Evolutionary conservation across 1,140 invertebrate genomes (phyloP), one percentile per base, ranked within the genome.

Genomic region (Eueides isabella): DNA sequence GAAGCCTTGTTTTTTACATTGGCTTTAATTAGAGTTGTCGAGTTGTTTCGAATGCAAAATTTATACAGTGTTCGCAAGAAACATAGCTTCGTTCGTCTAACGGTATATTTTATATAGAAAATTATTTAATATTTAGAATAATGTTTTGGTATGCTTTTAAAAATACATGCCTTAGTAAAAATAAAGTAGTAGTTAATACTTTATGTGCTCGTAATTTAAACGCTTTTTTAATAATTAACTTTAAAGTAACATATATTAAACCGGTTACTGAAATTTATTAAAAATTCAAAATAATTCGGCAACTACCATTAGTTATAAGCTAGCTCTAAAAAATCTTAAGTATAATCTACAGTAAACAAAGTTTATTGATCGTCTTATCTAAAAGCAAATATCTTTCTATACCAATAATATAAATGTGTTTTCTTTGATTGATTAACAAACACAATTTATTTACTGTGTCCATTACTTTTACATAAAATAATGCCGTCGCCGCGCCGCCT

Each of bases 1-100:
- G 82, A 82, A 81, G 72, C 74, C 74, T 78, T 84, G 83, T 82
- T 81, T 85, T 86, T 85, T 84, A 79, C 75, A 87, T 75, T 74
- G 69, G 68, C 69, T 79, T 86, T 90, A 91, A 91, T 91, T 89
- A 88, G 85, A 82, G 81, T 85, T 86, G 80, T 80, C 77, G 73
- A 80, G 72, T 75, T 80, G 65, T 23, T 73, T 77, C 64, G 76
- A 76, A 79, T 67, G 33, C 44, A 84, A 23, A 77, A 72, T 71
- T 75, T 71, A 75, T 75, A 61, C 61, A 3, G 61, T 71, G 66
- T 67, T 63, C 35, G 68, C 28, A 30, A 65, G 67, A 70, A 73
- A n/a, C 48, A 23, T 12, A 11, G 48, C 48, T 55, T 7, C 7
- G 48, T 7, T 48, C 7, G 48, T 55, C 19, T 55, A 55, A 55